Evolutionary conservation across 2,888 invertebrate genomes (phyloP).

Genomic region (Phania funesta): DNA sequence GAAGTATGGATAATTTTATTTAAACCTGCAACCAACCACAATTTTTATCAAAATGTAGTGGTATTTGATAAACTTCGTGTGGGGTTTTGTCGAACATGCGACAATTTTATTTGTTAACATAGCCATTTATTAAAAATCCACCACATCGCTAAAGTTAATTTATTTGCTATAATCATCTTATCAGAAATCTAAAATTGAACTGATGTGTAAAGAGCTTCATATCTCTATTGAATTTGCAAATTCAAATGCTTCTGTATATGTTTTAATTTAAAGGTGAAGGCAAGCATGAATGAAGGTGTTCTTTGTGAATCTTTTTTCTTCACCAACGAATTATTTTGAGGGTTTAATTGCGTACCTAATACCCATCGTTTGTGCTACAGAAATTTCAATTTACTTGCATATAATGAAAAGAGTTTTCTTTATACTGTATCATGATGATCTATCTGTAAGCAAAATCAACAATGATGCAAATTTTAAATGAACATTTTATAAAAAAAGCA

Average conservation of each 20-base stretch:
- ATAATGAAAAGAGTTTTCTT: constrained; percentile 43
- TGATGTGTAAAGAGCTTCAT: not conserved
- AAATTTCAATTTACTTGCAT: constrained; percentile 8
- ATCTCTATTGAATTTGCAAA: not conserved
- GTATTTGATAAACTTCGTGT: too few relatives aligned
- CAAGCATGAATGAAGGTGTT: not conserved
- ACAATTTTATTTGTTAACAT: too few relatives aligned
- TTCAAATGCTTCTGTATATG: not conserved
- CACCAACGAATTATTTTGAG: constrained; percentile 35
- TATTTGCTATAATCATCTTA: not conserved
- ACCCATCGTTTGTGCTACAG: constrained; percentile 37
- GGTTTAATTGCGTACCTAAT: constrained; percentile 63
- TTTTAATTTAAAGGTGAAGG: not conserved
- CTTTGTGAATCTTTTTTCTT: not conserved
- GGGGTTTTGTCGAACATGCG: too few relatives aligned
- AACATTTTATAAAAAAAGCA: constrained; percentile 52
- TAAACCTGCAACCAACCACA: too few relatives aligned
- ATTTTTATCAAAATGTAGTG: too few relatives aligned
- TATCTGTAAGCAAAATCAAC: constrained; percentile 59
- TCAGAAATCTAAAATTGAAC: constrained; percentile 9
- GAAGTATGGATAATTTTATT: too few relatives aligned
- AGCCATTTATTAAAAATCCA: too few relatives aligned
- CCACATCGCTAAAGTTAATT: too few relatives aligned
- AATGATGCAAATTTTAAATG: constrained; percentile 60
- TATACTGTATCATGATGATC: constrained; percentile 53